Evolutionary conservation across 2,113 vertebrate species (phyloP).

Genomic region (Archilochus colubris): DNA sequence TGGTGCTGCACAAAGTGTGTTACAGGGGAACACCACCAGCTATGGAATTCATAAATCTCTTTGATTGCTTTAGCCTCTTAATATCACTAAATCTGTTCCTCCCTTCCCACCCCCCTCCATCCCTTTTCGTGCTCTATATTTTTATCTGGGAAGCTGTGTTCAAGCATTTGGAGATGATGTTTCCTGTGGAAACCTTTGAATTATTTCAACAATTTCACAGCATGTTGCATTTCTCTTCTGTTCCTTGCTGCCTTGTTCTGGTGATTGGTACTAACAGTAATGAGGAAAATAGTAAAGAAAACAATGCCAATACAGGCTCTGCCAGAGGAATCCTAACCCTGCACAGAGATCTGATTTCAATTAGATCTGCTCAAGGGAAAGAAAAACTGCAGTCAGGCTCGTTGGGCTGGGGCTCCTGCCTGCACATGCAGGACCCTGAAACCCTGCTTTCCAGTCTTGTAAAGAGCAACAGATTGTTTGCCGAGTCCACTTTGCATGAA

Average conservation of each 20-base stretch:
- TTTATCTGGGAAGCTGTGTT: constrained; percentile 25
- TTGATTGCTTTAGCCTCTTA: not conserved
- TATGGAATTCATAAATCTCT: constrained; percentile 1
- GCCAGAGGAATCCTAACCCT: constrained; percentile 21
- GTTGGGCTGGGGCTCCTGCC: not conserved
- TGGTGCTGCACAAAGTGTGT: accelerated
- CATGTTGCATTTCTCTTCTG: constrained; percentile 52
- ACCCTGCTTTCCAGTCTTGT: not conserved
- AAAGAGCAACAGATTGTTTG: constrained; percentile 11
- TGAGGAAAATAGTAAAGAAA: constrained; percentile 57
- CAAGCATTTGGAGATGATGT: constrained; percentile 53
- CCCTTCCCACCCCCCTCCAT: not conserved
- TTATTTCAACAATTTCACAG: constrained; percentile 69
- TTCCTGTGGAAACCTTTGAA: constrained; percentile 66
- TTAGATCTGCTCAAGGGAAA: constrained; percentile 33
- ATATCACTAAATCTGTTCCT: constrained; percentile 30
- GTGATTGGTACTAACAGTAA: constrained; percentile 60
- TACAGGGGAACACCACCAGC: not conserved
- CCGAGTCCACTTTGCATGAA: not conserved
- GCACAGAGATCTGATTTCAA: constrained; percentile 62
- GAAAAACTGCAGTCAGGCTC: not conserved
- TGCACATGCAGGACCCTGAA: not conserved
- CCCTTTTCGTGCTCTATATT: not conserved
- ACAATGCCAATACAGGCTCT: constrained; percentile 31
- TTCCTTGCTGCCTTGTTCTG: constrained; percentile 51